Percentiles rank a stretch among this genome's conserved stretches.
These are phyloP conservation scores for Sialia sialis DNA, from an alignment of 2,113 vertebrate species.

Conservation along the genomic window DNA sequence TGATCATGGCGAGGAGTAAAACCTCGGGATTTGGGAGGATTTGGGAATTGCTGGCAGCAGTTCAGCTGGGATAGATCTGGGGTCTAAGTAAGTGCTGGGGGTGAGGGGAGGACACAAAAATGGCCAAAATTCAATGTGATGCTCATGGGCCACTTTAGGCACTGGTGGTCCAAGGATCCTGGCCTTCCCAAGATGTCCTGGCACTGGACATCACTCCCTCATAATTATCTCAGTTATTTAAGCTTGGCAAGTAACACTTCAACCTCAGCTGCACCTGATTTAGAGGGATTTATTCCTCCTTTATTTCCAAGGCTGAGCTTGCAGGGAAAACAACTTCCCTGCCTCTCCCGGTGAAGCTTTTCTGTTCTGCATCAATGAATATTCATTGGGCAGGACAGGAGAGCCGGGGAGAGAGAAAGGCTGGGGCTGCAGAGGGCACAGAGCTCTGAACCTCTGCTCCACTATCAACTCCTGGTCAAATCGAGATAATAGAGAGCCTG, in stretches of 20 bases:
- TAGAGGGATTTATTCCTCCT: neutral
- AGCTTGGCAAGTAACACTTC: neutral
- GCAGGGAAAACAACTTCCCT: neutral
- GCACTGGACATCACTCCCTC: neutral
- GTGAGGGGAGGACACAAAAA: neutral
- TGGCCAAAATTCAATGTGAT: neutral
- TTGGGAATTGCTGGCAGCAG: neutral
- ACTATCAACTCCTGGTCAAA: neutral
- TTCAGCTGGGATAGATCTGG: neutral
- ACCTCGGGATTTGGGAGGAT: rapidly evolving
- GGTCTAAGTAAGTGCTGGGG: neutral
- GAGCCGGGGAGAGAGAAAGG: neutral
- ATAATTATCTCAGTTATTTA: neutral
- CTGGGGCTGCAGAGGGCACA: neutral
- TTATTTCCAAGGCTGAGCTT: neutral
- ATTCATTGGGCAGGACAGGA: neutral
- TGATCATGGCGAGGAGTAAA: neutral
- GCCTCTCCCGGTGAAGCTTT: neutral
- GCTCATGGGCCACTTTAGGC: neutral
- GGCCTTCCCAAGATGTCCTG: rapidly evolving
- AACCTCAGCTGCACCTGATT: neutral
- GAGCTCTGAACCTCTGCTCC: neutral
- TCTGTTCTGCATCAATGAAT: neutral
- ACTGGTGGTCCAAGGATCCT: neutral
- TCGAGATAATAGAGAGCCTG: too few relatives aligned